Evolutionary conservation across 2,888 invertebrate genomes (phyloP), one percentile per base, ranked within the genome.

Genomic region (Caenorhabditis wallacei): DNA sequence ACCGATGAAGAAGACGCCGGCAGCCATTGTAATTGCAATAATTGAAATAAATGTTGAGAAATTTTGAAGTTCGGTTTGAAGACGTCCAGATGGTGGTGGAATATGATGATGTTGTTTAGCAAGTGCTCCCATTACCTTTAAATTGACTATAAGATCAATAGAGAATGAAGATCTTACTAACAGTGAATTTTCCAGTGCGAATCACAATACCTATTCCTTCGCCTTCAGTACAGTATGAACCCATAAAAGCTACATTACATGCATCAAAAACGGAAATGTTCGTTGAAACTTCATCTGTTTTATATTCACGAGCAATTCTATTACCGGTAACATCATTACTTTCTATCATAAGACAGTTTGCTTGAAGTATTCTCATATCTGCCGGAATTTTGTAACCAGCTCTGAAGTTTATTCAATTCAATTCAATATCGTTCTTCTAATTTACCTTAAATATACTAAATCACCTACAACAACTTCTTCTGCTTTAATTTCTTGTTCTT

Each of bases 401-500:
- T 59, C 88, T 87, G 51, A 35, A 82, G 69, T 7, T 35, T 35
- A 7, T 35, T 35, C 10, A 35, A 35, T 35, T 35, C 35, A 35
- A 35, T 10, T 35, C 5, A 35, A n/a, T n/a, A n/a, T n/a, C n/a
- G n/a, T 10, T 35, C 35, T 35, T 7, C 10, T 43, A n/a, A 51
- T 30, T 48, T 16, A 88, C 88, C 90, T 80, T 30, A 91, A 82
- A 54, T 89, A 86, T 0, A 92, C 87, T n/a, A 92, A 69, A 80
- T 92, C 92, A 22, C 92, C 92, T 13, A 92, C 89, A 2, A 92
- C 92, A n/a, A 92, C 82, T 30, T 92, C 89, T 13, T 88, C 89
- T 11, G 90, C 87, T 22, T 69, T 69, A n/a, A 92, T 84, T 57
- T 86, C 88, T 91, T 96, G 94, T 93, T 97, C 97, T 93, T 97